Evolutionary conservation across 2,888 invertebrate species (phyloP), one percentile per base, ranked within the genome.

Genomic region (Tortricodes alternella): DNA sequence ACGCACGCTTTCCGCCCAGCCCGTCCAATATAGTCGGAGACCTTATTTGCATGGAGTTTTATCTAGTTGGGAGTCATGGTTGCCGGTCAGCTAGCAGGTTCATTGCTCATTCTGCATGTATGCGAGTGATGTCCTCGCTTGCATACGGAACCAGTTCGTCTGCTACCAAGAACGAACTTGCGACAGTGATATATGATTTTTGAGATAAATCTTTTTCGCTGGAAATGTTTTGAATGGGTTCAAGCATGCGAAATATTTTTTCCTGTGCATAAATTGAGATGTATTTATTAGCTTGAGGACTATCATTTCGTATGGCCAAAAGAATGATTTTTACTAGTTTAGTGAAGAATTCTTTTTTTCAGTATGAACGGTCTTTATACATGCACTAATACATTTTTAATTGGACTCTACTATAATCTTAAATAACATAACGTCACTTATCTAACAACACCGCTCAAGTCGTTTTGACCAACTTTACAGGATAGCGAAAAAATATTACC

Each of bases 151-250:
- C 85, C 69, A 58, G 84, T 83, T 79, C 66, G 56, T 60, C 64
- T 58, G 80, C 84, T 87, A 85, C 87, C 67, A 76, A 76, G 83
- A 83, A 83, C 72, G 73, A 71, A n/a, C 65, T 78, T 80, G 62
- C 71, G 78, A 80, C 79, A 80, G 73, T 80, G 85, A 87, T 87
- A 81, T 82, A 81, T 73, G 68, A 63, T 62, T 71, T 73, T 65
- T 62, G 63, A 79, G 75, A 82, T 77, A 80, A 61, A 76, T 65
- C 55, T 46, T 21, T 52, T 50, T 52, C 52, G 21, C 44, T 37
- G 49, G 49, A 56, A 56, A 50, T 15, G 29, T 29, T 56, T 50
- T 43, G 34, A 32, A n/a, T 3, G 23, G 11, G 32, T n/a, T 44
- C 27, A 35, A 7, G 29, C 39, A 1, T 23, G 41, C 21, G 7